Conservation (phyloP, 2,888 invertebrate species). For the Drosophila leonis region DNA sequence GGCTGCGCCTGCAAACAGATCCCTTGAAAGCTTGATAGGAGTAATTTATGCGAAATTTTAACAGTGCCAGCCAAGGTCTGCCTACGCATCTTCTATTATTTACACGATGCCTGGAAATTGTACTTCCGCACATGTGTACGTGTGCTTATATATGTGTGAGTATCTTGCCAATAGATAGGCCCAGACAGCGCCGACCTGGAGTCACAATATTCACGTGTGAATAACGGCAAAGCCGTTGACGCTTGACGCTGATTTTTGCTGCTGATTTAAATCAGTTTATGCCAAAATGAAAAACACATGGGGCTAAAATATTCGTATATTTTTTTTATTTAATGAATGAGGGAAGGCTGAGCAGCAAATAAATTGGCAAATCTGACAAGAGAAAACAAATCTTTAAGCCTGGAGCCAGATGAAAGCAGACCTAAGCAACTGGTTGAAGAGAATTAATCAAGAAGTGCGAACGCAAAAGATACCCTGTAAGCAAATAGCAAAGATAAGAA, state of each 20-base stretch:
- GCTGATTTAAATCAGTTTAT: slow-evolving; percentile 72
- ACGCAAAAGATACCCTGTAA: not conserved
- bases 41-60: slow-evolving; percentile 77
- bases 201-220: slow-evolving; percentile 50
- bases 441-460: too few relatives aligned
- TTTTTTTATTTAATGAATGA: slow-evolving; percentile 36
- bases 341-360: slow-evolving; percentile 33
- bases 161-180: slow-evolving; percentile 40
- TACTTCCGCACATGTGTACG: not conserved
- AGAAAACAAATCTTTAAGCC: slow-evolving; percentile 45
- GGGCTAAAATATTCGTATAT: slow-evolving; percentile 59
- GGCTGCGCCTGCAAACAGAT: slow-evolving; percentile 22
- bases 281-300: slow-evolving; percentile 47
- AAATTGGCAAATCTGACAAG: slow-evolving; percentile 47
- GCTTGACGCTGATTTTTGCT: slow-evolving; percentile 46
- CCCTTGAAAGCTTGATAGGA: slow-evolving; percentile 27
- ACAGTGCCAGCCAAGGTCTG: slow-evolving; percentile 53
- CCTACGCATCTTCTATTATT: slow-evolving; percentile 62
- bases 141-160: slow-evolving; percentile 5
- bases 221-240: slow-evolving; percentile 58
- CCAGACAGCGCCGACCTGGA: slow-evolving; percentile 19
- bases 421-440: slow-evolving; percentile 49
- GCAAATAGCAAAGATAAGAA: not conserved
- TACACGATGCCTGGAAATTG: slow-evolving; percentile 27
- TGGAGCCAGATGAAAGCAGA: slow-evolving; percentile 22